These are phyloP conservation scores for Loripinus fragilis DNA, from an alignment of 2,888 invertebrate genomes.

Conservation along the genomic window DNA sequence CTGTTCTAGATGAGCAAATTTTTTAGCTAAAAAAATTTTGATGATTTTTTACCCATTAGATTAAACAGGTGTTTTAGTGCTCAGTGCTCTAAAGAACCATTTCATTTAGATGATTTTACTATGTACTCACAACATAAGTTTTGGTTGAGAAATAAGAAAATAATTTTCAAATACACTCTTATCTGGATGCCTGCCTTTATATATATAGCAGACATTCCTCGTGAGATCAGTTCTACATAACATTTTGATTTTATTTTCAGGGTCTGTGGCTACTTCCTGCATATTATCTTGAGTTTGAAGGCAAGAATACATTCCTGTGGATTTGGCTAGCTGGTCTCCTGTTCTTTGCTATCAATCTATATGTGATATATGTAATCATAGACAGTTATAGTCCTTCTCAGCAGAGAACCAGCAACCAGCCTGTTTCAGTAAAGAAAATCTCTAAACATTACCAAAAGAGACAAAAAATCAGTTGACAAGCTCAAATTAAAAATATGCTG, in stretches of 20 bases:
- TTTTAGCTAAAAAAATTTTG: too few species aligned
- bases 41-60: too few species aligned
- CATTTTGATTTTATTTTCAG: conserved; percentile 85
- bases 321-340: conserved; percentile 93
- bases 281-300: conserved; percentile 95
- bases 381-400: conserved; percentile 39
- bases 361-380: conserved; percentile 65
- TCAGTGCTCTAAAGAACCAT: too few species aligned
- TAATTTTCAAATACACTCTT: too few species aligned
- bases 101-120: too few species aligned
- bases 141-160: too few species aligned
- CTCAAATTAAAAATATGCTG: too few species aligned
- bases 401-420: neutral
- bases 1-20: too few species aligned
- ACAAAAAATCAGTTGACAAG: neutral
- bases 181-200: too few species aligned
- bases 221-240: neutral
- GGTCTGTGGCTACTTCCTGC: conserved; percentile 94
- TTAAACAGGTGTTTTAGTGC: too few species aligned
- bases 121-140: too few species aligned
- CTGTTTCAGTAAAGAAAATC: neutral
- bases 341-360: conserved; percentile 92
- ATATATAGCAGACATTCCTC: neutral
- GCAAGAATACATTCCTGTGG: conserved; percentile 91
- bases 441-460: neutral